These are phyloP conservation scores for Lochmaea capreae DNA, from an alignment of 2,888 invertebrate genomes.

Conservation along the genomic window DNA sequence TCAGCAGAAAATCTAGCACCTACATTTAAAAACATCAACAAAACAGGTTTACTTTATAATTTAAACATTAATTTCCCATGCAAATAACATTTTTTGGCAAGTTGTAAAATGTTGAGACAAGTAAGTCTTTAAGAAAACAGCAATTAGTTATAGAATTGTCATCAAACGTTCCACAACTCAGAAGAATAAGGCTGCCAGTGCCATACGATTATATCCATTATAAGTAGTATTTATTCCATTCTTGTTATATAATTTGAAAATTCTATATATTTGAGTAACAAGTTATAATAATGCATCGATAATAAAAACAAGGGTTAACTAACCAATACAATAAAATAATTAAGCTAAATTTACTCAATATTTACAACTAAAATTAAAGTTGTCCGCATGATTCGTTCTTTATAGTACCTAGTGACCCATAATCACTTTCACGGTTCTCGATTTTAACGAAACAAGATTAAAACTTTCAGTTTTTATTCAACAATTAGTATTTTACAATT, in stretches of 20 bases:
- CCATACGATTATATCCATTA: slow-evolving; percentile 49
- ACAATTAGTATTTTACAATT: too few relatives aligned
- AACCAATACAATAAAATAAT: slow-evolving; percentile 52
- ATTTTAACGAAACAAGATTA: background rate
- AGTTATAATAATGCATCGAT: slow-evolving; percentile 51
- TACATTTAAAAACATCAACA: slow-evolving; percentile 59
- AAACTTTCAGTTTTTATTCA: too few relatives aligned
- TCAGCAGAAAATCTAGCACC: slow-evolving; percentile 57
- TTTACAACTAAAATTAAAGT: slow-evolving; percentile 57
- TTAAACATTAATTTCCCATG: slow-evolving; percentile 56
- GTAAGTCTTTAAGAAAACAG: slow-evolving; percentile 40
- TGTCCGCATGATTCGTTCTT: slow-evolving; percentile 46
- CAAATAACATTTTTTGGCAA: slow-evolving; percentile 54
- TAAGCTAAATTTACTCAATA: slow-evolving; percentile 57
- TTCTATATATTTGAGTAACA: slow-evolving; percentile 39
- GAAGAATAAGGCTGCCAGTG: slow-evolving; percentile 49
- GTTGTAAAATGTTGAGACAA: slow-evolving; percentile 48
- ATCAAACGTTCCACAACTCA: slow-evolving; percentile 49
- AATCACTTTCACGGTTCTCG: background rate
- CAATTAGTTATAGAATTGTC: slow-evolving; percentile 36
- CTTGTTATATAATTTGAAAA: slow-evolving; percentile 46
- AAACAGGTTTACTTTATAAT: slow-evolving; percentile 53
- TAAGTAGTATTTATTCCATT: slow-evolving; percentile 43
- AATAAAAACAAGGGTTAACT: slow-evolving; percentile 54
- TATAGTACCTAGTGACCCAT: slow-evolving; percentile 3